Evolutionary conservation across 2,888 invertebrate species (phyloP).

Genomic region (Clanis bilineata): DNA sequence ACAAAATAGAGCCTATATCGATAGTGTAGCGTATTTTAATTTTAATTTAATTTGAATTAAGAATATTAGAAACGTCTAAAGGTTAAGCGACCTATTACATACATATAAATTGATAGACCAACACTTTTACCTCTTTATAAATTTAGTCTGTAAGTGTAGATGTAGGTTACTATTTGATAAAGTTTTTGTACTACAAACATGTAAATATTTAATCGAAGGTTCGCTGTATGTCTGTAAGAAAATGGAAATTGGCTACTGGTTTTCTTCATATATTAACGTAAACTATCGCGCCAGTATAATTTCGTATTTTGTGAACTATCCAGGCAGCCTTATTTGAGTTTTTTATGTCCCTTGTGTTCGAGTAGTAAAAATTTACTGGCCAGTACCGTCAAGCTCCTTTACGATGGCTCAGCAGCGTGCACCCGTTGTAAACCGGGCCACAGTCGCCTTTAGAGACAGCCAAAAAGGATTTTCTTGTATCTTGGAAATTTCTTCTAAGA

Average conservation of each 20-base stretch:
- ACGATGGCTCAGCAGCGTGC: conserved; percentile 45
- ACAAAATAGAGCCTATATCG: no score
- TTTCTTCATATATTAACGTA: background rate
- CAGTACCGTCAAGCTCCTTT: conserved; percentile 48
- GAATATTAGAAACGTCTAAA: no score
- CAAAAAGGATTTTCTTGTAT: conserved; percentile 44
- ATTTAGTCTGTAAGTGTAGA: no score
- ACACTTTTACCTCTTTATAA: no score
- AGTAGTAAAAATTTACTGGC: conserved; percentile 57
- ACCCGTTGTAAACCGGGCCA: conserved; percentile 43
- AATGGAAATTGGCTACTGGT: background rate
- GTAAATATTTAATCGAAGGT: background rate
- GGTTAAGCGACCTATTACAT: no score
- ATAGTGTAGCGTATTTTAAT: no score
- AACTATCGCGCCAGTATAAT: conserved; percentile 24
- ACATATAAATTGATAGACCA: no score
- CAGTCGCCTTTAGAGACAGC: conserved; percentile 30
- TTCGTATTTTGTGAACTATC: conserved; percentile 36
- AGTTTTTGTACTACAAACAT: no score
- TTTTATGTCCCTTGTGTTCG: conserved; percentile 49
- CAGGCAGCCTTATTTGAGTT: conserved; percentile 44
- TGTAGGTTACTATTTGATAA: no score
- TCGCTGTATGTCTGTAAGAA: background rate
- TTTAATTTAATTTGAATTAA: no score
- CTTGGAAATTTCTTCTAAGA: conserved; percentile 24